Base-by-base conservation (phyloP, 2,888 invertebrate species). In the Parnassius apollo region DNA sequence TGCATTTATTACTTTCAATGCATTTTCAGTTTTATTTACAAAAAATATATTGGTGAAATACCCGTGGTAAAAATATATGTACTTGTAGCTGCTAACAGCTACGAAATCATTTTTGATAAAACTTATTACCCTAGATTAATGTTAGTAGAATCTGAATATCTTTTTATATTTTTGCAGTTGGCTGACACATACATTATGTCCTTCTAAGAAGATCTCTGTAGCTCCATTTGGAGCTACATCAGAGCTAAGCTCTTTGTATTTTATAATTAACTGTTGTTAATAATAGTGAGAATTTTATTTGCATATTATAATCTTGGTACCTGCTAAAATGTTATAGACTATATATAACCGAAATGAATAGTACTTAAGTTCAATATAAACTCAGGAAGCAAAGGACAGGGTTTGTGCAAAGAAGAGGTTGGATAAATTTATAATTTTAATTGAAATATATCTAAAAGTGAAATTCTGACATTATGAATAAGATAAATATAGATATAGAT, bases 401-500 rank as follows among this genome's bases (percentile, higher is more conserved):
- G 46, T 61, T 50, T 13, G 42, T 56, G 46, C 46, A 55, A 48
- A 52, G 60, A 60, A 56, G 46, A 60, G n/a, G 12, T 59, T 46
- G 54, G 42, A 44, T 13, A 45, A 48, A 59, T 44, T 48, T 57
- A 42, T 49, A 42, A 22, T 22, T 13, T 42, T 13, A 22, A 54
- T 3, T 44, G 2, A 44, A 55, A 49, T 57, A 57, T 25, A 49
- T 48, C 7, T 56, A 46, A 57, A 48, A 35, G 18, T 25, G 9
- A 13, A 25, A 54, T 2, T 49, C 4, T 18, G n/a, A 49, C 13
- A 62, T 59, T 11, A 92, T 92, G 92, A 91, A 82, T 83, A 91
- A 85, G 69, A 73, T 74, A 65, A 81, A 76, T 71, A 70, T 72
- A 50, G 92, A 93, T 56, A 78, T 85, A 50, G 93, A 93, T 68